These are phyloP conservation scores for Prietella phreatophila DNA, from an alignment of 2,113 vertebrate species.

Conservation along the genomic window DNA sequence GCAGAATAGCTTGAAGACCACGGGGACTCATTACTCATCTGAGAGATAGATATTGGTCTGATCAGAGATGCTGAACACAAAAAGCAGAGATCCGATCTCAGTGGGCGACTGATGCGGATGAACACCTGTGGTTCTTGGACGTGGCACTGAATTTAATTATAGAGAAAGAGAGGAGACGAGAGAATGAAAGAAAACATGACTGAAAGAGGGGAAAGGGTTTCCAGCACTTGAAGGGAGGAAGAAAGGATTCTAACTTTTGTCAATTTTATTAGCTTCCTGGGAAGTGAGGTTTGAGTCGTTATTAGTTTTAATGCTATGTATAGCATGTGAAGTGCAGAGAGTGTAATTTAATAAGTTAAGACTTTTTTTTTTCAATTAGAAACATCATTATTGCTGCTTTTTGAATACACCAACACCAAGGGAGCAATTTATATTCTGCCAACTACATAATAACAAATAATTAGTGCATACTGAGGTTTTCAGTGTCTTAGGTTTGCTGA, in stretches of 20 bases:
- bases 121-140: constrained; percentile 52
- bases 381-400: constrained; percentile 12
- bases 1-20: constrained; percentile 47
- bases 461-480: constrained; percentile 21
- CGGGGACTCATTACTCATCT: constrained; percentile 60
- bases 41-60: constrained; percentile 63
- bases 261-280: neutral
- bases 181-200: constrained; percentile 31
- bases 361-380: neutral
- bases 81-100: constrained; percentile 61
- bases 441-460: constrained; percentile 34
- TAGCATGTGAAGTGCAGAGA: neutral
- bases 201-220: neutral
- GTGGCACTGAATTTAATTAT: constrained; percentile 60
- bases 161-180: neutral
- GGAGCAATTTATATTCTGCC: constrained; percentile 43
- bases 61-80: constrained; percentile 61
- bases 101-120: constrained; percentile 56
- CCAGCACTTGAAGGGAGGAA: neutral
- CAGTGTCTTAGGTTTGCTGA: constrained; percentile 42
- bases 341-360: neutral
- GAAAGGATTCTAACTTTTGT: neutral
- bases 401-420: neutral
- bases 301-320: neutral
- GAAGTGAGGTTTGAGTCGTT: neutral